Base-by-base conservation (phyloP, 2,888 invertebrate species). In the Cephus pulcher region DNA sequence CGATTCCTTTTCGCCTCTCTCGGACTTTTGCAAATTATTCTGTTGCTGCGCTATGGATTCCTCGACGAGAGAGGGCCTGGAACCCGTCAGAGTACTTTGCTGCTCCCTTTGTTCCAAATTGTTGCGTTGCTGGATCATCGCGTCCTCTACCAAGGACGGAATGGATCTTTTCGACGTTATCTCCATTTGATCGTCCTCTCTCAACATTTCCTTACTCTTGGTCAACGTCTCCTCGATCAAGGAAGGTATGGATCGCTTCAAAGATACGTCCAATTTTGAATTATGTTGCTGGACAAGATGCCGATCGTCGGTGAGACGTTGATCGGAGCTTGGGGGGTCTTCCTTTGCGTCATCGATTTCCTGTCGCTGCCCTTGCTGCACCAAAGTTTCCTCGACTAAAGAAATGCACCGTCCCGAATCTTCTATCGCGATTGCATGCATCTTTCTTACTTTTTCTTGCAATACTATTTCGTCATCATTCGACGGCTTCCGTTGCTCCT, bases 401-500 rank as follows among this genome's bases (percentile, higher is more conserved):
- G 56, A 23, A 23, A 56, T 23, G 56, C 23, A 23, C 6, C 2
- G 23, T 23, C 2, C 2, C 9, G 56, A 15, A 9, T 56, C 56
- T 56, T 56, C 56, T 56, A 23, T 56, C 23, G 23, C 56, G 30
- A n/a, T 34, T 3, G 23, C 37, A 32, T 56, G 30, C 56, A 34
- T 40, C 4, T 9, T 33, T 35, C 12, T 9, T 32, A 15, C n/a
- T 75, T 23, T 56, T 11, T 34, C 40, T 75, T 33, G 23, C n/a
- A 71, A 33, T 30, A 30, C 15, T 11, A 71, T 71, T 23, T 34
- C 30, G 71, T 34, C 11, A 0, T 56, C 15, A 3, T 23, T 32
- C 82, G 71, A 83, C 40, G 80, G 80, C 80, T 56, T 84, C 79
- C 37, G 78, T n/a, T 74, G 34, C 12, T 32, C 1, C 35, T 35